Evolutionary conservation across 1,140 invertebrate species (phyloP).

Genomic region (Bradysia coprophila): DNA sequence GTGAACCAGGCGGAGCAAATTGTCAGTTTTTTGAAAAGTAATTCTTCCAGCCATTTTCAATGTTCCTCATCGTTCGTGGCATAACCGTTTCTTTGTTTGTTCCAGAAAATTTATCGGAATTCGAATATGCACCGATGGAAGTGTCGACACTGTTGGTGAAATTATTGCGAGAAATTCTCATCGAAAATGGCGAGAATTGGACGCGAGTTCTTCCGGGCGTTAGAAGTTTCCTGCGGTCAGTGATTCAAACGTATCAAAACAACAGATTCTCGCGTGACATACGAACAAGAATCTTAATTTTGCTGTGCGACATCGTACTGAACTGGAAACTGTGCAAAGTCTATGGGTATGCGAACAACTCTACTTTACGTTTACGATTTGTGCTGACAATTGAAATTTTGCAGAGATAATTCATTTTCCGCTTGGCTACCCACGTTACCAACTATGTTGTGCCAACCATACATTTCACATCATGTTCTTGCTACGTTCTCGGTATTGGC

Average conservation of each 20-base stretch:
- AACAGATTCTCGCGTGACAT: constrained; percentile 13
- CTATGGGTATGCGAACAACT: constrained; percentile 18
- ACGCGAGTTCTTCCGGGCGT: constrained; percentile 15
- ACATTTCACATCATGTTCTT: constrained; percentile 10
- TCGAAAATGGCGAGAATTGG: constrained; percentile 21
- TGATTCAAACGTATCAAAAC: constrained; percentile 11
- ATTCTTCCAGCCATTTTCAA: background rate
- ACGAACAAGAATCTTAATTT: constrained; percentile 13
- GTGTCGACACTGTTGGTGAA: constrained; percentile 14
- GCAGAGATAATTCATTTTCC: background rate
- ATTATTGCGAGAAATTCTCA: constrained; percentile 21
- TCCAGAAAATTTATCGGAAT: constrained; percentile 10
- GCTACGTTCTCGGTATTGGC: constrained; percentile 14
- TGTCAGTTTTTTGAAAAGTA: background rate
- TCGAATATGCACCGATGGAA: constrained; percentile 12
- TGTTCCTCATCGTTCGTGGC: background rate
- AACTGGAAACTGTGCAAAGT: constrained; percentile 18
- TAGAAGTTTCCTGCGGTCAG: constrained; percentile 9
- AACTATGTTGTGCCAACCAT: constrained; percentile 7
- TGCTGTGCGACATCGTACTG: constrained; percentile 26
- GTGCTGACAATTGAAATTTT: background rate
- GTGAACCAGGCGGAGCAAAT: constrained; percentile 4
- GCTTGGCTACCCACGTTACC: constrained; percentile 8
- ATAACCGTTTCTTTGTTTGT: background rate
- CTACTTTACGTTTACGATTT: constrained; percentile 9